Conservation (phyloP, 2,797 vertebrate species). For the Remorina albescens region DNA sequence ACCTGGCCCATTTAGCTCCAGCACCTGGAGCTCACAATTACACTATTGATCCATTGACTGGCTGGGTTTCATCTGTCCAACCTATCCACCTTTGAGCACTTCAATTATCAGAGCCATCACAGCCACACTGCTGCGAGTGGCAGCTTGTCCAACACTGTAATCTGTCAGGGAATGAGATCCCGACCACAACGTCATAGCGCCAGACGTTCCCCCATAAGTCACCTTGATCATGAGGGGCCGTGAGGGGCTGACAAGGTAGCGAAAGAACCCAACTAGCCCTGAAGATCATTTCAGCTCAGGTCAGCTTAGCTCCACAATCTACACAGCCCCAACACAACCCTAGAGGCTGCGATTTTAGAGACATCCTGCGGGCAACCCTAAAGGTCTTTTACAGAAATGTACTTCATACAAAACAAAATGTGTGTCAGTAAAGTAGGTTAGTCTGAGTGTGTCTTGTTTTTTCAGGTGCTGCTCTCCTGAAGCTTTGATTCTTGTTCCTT, state of each 20-base stretch:
- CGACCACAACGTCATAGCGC: slow-evolving; percentile 64
- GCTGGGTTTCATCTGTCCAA: slow-evolving; percentile 81
- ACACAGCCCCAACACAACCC: slow-evolving; percentile 14
- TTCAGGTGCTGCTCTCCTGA: not conserved
- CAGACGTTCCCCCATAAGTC: slow-evolving; percentile 78
- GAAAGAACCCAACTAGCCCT: slow-evolving; percentile 63
- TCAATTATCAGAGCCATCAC: slow-evolving; percentile 86
- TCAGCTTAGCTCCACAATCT: slow-evolving; percentile 58
- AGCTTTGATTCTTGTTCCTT: too few species aligned
- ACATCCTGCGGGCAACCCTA: slow-evolving; percentile 22
- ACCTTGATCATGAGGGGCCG: slow-evolving; percentile 80
- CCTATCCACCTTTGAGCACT: slow-evolving; percentile 80
- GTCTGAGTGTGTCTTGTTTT: not conserved
- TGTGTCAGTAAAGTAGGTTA: not conserved
- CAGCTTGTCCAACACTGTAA: slow-evolving; percentile 83
- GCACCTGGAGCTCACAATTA: slow-evolving; percentile 80
- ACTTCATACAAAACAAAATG: slow-evolving; percentile 3
- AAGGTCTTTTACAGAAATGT: slow-evolving; percentile 14
- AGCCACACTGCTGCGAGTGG: slow-evolving; percentile 76
- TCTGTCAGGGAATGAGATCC: slow-evolving; percentile 83
- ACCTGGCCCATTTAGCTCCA: slow-evolving; percentile 66
- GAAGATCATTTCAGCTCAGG: slow-evolving; percentile 55
- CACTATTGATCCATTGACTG: slow-evolving; percentile 82
- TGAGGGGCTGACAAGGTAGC: slow-evolving; percentile 66
- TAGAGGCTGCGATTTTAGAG: slow-evolving; percentile 28